Evolutionary conservation across 2,888 invertebrate genomes (phyloP), one percentile per base, ranked within the genome.

Genomic region (Aphidoletes aphidimyza): DNA sequence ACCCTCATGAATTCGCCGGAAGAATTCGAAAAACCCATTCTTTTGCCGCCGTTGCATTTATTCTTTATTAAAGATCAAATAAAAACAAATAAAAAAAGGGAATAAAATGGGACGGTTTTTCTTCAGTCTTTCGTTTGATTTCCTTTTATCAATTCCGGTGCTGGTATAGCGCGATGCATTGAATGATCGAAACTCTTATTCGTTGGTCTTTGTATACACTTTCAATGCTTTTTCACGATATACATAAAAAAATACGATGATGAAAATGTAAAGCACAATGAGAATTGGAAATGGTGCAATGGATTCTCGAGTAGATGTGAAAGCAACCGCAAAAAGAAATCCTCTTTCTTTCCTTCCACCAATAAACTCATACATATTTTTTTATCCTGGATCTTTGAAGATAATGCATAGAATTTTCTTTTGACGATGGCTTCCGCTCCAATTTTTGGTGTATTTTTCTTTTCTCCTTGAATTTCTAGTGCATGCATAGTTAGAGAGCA

Each of bases 31-130:
- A 14, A 54, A n/a, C 14, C n/a, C 69, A 69, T 69, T 69, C 30
- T 30, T 9, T 69, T 69, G 69, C 34, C 69, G 5, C 14, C 34
- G 69, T 69, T 69, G 69, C 69, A 69, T 69, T 69, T 69, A 69
- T 69, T 69, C 69, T 34, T 69, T 69, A 69, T 69, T 69, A 69
- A 69, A 69, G 69, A 69, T 69, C 69, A 69, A 69, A 69, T 69
- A 69, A 30, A 69, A 69, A 69, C 69, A 69, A 69, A 34, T 30
- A 69, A 69, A 69, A 69, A 30, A 54, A 39, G 39, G 11, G 39
- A 39, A 39, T 8, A 11, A 39, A 11, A 39, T 5, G 39, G 39
- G 14, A n/a, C 30, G 69, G 69, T 54, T 54, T 54, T 54, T 54
- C 26, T 54, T 47, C 47, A 14, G 3, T 47, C 17, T 54, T 54